Evolutionary conservation across 2,888 invertebrate genomes (phyloP).

Genomic region (Liodrosophila aerea): DNA sequence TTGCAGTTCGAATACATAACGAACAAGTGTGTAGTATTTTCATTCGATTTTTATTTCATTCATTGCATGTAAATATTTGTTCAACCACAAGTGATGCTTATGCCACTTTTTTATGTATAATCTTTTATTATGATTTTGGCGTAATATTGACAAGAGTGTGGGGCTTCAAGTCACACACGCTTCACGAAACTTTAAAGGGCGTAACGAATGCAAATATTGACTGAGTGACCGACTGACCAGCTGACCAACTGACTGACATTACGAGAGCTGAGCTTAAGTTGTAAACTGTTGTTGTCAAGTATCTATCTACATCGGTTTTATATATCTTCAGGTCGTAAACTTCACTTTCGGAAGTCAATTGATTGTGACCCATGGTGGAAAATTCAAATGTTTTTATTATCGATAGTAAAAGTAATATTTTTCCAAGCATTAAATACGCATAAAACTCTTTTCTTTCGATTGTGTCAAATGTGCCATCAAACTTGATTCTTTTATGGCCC

Average conservation of each 20-base stretch:
- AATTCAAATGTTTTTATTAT: conserved; percentile 60
- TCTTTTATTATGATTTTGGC: conserved; percentile 9
- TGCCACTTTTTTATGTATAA: conserved; percentile 36
- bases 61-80: conserved; percentile 56
- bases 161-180: conserved; percentile 22
- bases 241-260: conserved; percentile 2
- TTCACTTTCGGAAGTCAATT: conserved; percentile 50
- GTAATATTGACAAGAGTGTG: conserved; percentile 34
- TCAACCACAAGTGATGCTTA: conserved; percentile 44
- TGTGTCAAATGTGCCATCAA: conserved; percentile 50
- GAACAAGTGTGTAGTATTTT: too few relatives aligned
- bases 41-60: conserved; percentile 34
- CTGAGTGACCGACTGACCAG: conserved; percentile 4
- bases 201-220: conserved; percentile 44
- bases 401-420: conserved; percentile 54
- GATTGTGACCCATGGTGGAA: conserved; percentile 60
- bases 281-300: too few relatives aligned
- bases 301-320: too few relatives aligned
- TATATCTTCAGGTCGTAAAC: conserved; percentile 21
- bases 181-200: conserved; percentile 29
- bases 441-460: conserved; percentile 30
- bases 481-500: conserved; percentile 37
- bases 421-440: conserved; percentile 20
- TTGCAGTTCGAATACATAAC: background rate
- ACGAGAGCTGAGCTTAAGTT: background rate